Conservation (phyloP, 2,888 invertebrate genomes). For the Cabera pusaria region DNA sequence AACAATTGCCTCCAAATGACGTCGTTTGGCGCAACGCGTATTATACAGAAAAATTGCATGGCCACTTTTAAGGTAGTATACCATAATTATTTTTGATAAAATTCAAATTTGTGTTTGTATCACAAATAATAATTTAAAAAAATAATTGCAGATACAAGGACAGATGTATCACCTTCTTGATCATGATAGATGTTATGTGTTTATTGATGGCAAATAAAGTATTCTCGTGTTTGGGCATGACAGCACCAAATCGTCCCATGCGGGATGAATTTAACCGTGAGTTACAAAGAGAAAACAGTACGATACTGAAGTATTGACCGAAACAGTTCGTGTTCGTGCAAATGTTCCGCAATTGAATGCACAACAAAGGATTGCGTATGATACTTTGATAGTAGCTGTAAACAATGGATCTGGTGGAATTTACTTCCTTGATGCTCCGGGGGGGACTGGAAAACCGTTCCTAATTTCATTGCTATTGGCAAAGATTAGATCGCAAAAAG, state of each 20-base stretch:
- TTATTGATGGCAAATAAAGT: constrained; percentile 38
- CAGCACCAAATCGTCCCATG: constrained; percentile 33
- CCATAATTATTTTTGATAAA: constrained; percentile 30
- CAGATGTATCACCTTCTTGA: no score
- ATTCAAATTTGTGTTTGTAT: no score
- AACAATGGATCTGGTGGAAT: constrained; percentile 34
- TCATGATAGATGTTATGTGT: constrained; percentile 35
- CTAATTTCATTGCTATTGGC: constrained; percentile 35
- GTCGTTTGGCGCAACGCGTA: constrained; percentile 19
- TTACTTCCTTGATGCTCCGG: constrained; percentile 32
- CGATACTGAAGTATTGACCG: constrained; percentile 29
- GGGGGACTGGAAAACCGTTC: constrained; percentile 29
- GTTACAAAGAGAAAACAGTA: constrained; percentile 31
- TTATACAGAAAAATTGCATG: no score
- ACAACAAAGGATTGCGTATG: constrained; percentile 37
- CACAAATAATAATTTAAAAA: not conserved
- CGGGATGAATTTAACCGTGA: constrained; percentile 30
- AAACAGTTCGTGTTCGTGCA: constrained; percentile 36
- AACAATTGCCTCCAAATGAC: constrained; percentile 31
- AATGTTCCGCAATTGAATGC: constrained; percentile 36
- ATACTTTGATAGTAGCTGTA: constrained; percentile 34
- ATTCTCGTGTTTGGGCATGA: constrained; percentile 36
- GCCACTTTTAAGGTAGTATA: constrained; percentile 32
- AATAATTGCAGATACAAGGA: constrained; percentile 21
- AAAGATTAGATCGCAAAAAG: constrained; percentile 32